Conservation (phyloP, 2,797 vertebrate species). For the Catamblyrhynchus diadema region DNA sequence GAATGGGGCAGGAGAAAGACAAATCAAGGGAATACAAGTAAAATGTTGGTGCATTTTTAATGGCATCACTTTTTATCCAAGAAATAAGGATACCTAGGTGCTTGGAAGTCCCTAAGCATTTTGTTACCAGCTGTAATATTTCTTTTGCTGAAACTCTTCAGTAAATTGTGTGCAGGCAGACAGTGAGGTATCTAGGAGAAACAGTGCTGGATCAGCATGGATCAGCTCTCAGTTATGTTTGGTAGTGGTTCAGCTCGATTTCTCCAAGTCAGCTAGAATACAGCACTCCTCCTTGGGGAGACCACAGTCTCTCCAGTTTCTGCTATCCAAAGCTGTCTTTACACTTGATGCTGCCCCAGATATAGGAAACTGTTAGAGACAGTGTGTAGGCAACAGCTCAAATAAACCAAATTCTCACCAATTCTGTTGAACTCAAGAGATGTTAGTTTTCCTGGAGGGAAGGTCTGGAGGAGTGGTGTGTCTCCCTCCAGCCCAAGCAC, state of each 20-base stretch:
- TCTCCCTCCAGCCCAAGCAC: neutral
- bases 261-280: neutral
- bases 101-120: neutral
- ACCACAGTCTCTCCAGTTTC: neutral
- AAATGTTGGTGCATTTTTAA: neutral
- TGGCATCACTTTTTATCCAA: neutral
- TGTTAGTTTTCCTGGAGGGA: neutral
- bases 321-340: neutral
- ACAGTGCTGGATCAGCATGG: neutral
- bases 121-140: neutral
- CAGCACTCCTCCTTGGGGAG: neutral
- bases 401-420: neutral
- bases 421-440: neutral
- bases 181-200: neutral
- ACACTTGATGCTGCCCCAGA: neutral
- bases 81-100: neutral
- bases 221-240: constrained; percentile 1
- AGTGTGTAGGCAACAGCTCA: neutral
- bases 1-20: neutral
- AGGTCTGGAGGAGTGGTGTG: neutral
- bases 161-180: neutral
- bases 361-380: neutral
- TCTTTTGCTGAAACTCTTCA: neutral
- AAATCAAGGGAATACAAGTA: neutral
- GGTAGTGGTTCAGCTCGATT: constrained; percentile 19